Evolutionary conservation across 2,797 vertebrate species (phyloP).

Genomic region (Tenualosa thibaudeaui): DNA sequence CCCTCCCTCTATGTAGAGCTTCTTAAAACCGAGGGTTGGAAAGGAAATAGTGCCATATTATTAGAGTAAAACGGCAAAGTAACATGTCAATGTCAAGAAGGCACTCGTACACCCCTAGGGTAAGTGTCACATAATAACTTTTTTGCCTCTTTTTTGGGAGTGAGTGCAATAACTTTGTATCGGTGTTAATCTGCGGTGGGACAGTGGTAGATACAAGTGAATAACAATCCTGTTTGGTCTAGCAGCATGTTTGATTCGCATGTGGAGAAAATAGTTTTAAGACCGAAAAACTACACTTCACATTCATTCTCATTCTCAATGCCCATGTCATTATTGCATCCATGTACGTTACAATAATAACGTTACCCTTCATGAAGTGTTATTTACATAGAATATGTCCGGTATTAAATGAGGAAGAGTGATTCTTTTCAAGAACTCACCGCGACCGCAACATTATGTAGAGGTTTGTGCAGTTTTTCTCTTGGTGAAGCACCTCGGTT

Average conservation of each 20-base stretch:
- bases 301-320: no score
- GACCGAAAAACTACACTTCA: no score
- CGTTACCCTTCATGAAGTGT: not conserved
- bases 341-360: no score
- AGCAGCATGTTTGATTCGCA: no score
- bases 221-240: not conserved
- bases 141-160: not conserved
- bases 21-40: not conserved
- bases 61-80: not conserved
- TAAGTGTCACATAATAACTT: constrained; percentile 7
- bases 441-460: not conserved
- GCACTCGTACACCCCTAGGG: constrained; percentile 38
- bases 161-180: no score
- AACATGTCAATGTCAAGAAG: constrained; percentile 36
- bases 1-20: constrained; percentile 15
- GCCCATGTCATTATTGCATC: not conserved
- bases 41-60: not conserved
- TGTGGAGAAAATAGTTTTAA: not conserved
- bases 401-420: not conserved
- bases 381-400: not conserved
- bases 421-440: not conserved
- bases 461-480: not conserved
- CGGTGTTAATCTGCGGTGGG: no score
- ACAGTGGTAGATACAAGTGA: not conserved
- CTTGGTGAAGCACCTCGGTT: not conserved